These are phyloP conservation scores for Coleophora flavipennella DNA, from an alignment of 2,888 invertebrate genomes.

Conservation along the genomic window DNA sequence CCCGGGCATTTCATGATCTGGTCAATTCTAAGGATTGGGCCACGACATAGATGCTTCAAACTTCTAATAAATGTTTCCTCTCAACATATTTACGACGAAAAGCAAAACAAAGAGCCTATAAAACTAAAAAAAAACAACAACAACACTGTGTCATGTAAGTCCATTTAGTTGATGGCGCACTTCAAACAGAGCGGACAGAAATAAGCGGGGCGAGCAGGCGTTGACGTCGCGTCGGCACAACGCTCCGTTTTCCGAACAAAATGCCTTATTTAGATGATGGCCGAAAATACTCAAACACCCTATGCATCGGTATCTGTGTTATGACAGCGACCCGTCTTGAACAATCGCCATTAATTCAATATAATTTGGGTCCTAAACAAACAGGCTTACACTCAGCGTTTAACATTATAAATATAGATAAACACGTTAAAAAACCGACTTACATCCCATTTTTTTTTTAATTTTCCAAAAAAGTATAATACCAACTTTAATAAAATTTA, in stretches of 20 bases:
- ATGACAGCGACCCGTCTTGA: constrained; percentile 24
- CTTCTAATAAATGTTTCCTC: no score
- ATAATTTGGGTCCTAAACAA: constrained; percentile 38
- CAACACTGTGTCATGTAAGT: constrained; percentile 34
- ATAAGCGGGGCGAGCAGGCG: constrained; percentile 29
- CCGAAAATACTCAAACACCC: constrained; percentile 29
- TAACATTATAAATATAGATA: background rate
- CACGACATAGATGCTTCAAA: background rate
- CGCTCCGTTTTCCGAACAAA: constrained; percentile 40
- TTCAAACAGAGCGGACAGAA: constrained; percentile 42
- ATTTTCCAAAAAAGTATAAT: no score
- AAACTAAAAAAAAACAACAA: constrained; percentile 25
- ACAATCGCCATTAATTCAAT: constrained; percentile 38
- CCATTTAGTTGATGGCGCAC: constrained; percentile 37
- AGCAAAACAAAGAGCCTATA: constrained; percentile 19
- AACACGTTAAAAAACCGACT: no score
- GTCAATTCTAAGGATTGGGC: background rate
- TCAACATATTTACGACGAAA: constrained; percentile 11
- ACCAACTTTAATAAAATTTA: no score
- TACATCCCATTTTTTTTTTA: no score
- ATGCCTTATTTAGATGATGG: constrained; percentile 27
- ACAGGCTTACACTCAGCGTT: constrained; percentile 23
- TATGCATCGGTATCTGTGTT: constrained; percentile 20
- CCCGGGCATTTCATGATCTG: no score
- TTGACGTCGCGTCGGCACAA: constrained; percentile 19